Evolutionary conservation across 2,113 vertebrate species (phyloP), one percentile per base, ranked within the genome.

Genomic region (Ailurus styani): DNA sequence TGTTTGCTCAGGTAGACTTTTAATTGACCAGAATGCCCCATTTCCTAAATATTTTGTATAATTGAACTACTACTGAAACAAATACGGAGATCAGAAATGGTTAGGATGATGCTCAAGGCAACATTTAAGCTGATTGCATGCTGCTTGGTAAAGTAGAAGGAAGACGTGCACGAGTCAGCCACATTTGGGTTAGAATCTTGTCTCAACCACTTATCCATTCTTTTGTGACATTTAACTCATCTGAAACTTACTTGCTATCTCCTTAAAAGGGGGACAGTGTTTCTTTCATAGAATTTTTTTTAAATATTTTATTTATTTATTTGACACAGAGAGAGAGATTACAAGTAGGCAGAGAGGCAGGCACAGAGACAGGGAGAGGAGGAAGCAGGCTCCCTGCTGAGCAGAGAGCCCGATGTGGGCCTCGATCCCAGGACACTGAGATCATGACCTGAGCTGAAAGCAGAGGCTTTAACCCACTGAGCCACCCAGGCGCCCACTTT

Each of bases 1-100:
- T 47, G 6, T 34, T 77, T 77, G 27, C 73, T 75, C 37, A 88
- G 50, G 87, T 12, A 50, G 66, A 77, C 57, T 91, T 89, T 90
- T 11, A 40, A 6, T 45, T 60, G 83, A 34, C 37, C 40, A 84
- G 50, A 79, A 62, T 5, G 23, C 1, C 10, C 54, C 14, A 4
- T 73, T 42, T 42, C 31, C 75, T 23, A 54, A 52, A 60, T 81
- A 84, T 68, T 64, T 87, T 81, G 62, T 34, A 40, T 68, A 94
- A 70, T 5, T 6, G 40, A 62, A 83, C 31, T 55, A 7, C 31
- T n/a, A 60, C 29, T 5, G 11, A 54, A 83, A 54, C 18, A 57
- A 27, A 42, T 6, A 29, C 29, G 47, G 60, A 96, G 47, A 90
- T 52, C 34, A 52, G 64, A 47, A 34, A 60, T 6, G 6, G 52